Evolutionary conservation across 2,797 vertebrate genomes (phyloP), one percentile per base, ranked within the genome.

Genomic region (Enteromius unitaeniatus): DNA sequence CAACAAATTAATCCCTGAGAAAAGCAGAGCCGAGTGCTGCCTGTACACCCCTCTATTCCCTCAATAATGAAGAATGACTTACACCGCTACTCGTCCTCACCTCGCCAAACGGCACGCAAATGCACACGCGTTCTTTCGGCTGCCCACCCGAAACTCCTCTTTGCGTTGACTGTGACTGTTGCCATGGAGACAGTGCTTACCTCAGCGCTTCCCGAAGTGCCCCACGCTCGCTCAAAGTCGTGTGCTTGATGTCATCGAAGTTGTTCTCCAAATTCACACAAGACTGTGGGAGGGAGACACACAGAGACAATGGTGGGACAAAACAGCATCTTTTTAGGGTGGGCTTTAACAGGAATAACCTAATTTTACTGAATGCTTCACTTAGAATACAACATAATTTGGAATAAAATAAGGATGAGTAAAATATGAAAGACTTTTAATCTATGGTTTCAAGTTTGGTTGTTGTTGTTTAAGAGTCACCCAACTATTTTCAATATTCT

Each of bases 1-100:
- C 95, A 95, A 95, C 95, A 96, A 96, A 96, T 96, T 94, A 96
- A 96, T 96, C 95, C 95, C 95, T 96, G 94, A 92, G 95, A 84
- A 96, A 95, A 95, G 94, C 93, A 92, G 92, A 92, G 93, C 94
- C 94, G 93, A 96, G 95, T 94, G 92, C 94, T 95, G 94, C 95
- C 8, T 67, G 47, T 78, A 79, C 82, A 84, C n/a, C 31, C 53
- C 28, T 84, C 53, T 53, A 67, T 78, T 84, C 42, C 74, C 94
- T 94, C 95, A 95, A 94, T 96, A 96, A 96, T 96, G 93, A 96
- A 95, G 95, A 95, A 95, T 95, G 94, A 95, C 95, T 96, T 89
- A 78, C 42, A 55, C 13, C 28, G 42, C 65, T 26, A 62, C 82
- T 78, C 51, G 21, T 78, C 53, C 42, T 84, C 51, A 78, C 42